Evolutionary conservation across 2,888 invertebrate genomes (phyloP).

Genomic region (Agrotis segetum): DNA sequence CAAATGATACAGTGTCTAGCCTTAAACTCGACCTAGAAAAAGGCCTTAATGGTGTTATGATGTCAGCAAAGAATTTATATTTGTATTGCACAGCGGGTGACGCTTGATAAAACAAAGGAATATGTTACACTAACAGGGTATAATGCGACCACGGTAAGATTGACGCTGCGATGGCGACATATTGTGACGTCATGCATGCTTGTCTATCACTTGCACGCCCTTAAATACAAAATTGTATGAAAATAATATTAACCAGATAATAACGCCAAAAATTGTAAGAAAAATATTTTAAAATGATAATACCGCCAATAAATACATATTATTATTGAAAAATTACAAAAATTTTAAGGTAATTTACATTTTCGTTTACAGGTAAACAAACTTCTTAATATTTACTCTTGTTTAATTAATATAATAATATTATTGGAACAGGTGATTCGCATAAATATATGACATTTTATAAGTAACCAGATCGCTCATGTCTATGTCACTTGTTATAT

Average conservation of each 20-base stretch:
- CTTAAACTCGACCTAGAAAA: constrained; percentile 68
- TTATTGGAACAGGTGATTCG: not conserved
- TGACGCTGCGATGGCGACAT: too few relatives aligned
- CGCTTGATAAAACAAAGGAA: constrained; percentile 44
- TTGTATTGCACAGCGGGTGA: constrained; percentile 43
- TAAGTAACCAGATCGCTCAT: constrained; percentile 6
- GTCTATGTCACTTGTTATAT: not conserved
- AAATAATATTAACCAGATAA: too few relatives aligned
- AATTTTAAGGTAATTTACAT: not conserved
- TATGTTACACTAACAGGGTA: not conserved
- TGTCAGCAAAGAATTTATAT: constrained; percentile 41
- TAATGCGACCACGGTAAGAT: too few relatives aligned
- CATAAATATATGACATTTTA: not conserved
- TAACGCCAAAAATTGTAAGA: too few relatives aligned
- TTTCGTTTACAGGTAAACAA: constrained; percentile 17
- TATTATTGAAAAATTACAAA: too few relatives aligned
- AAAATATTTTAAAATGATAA: too few relatives aligned
- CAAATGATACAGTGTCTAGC: constrained; percentile 20
- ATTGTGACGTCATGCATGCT: too few relatives aligned
- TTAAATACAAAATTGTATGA: too few relatives aligned
- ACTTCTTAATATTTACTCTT: constrained; percentile 3
- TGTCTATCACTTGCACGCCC: too few relatives aligned
- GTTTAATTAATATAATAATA: too few relatives aligned
- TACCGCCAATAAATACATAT: too few relatives aligned
- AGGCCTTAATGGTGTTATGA: constrained; percentile 47